A percentile compares a stretch with the other conserved stretches of the same genome.
These are phyloP conservation scores for Wasmannia auropunctata DNA, from an alignment of 1,140 invertebrate genomes.

Conservation along the genomic window DNA sequence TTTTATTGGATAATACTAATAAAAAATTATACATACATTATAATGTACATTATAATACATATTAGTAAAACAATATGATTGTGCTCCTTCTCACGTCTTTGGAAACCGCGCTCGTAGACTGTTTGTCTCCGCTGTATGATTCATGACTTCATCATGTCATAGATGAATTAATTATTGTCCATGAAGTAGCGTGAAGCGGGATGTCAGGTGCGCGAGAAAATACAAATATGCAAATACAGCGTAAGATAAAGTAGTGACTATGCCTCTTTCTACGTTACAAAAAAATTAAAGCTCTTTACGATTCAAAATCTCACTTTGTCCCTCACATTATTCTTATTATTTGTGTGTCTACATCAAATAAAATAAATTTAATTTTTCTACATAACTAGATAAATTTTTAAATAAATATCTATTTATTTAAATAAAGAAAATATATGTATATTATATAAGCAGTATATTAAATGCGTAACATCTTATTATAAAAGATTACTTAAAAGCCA, in stretches of 20 bases:
- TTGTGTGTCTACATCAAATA: not conserved
- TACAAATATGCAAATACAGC: slow-evolving; percentile 7
- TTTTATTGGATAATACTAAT: slow-evolving; percentile 20
- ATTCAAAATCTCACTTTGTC: not conserved
- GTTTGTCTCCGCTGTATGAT: slow-evolving; percentile 23
- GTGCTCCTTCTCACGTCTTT: not conserved
- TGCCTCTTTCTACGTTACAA: not conserved
- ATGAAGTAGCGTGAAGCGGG: not conserved
- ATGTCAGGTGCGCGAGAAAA: not conserved
- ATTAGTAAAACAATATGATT: too few relatives aligned
- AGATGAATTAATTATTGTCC: slow-evolving; percentile 32
- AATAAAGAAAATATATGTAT: not conserved
- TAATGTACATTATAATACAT: too few relatives aligned
- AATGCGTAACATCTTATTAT: not conserved
- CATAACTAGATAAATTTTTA: too few relatives aligned
- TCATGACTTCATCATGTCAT: not conserved
- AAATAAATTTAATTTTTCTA: not conserved
- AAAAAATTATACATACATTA: too few relatives aligned
- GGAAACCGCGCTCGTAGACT: not conserved
- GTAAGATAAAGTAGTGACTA: not conserved
- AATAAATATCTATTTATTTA: too few relatives aligned
- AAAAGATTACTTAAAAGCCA: not conserved
- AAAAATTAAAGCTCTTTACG: not conserved
- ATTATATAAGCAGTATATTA: not conserved
- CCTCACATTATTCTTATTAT: not conserved